phyloP scores from a whole-genome alignment of 2,113 vertebrate genomes.

The Aplodontia rufa region DNA sequence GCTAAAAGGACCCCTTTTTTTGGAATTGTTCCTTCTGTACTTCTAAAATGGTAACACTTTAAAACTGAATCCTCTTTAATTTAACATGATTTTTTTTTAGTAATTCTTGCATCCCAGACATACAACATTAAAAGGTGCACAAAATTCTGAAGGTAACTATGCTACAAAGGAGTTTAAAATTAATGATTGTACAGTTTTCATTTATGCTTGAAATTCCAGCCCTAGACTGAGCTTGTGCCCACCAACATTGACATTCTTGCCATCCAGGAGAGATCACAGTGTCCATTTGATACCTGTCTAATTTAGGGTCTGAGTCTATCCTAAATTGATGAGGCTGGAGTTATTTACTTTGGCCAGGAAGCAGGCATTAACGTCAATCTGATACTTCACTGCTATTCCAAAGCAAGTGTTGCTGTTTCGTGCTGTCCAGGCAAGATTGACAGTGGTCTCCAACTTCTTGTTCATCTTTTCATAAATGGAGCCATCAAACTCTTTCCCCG shows the following conservation, averaged over 20 bases:
- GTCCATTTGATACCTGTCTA: constrained; percentile 96
- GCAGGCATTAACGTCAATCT: constrained; percentile 95
- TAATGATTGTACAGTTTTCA: constrained; percentile 73
- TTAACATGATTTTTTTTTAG: constrained; percentile 84
- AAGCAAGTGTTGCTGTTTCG: constrained; percentile 99
- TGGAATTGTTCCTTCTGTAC: constrained; percentile 76
- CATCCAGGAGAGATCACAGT: constrained; percentile 95
- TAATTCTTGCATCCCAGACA: constrained; percentile 87
- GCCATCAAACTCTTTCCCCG: constrained; percentile 97
- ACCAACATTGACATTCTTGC: constrained; percentile 96
- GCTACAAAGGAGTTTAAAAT: constrained; percentile 86
- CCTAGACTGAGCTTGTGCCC: constrained; percentile 98
- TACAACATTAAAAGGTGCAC: constrained; percentile 89
- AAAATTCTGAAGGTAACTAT: constrained; percentile 91
- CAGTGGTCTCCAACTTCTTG: constrained; percentile 95
- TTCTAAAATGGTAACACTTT: constrained; percentile 80
- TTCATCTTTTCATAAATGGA: constrained; percentile 99
- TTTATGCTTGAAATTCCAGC: constrained; percentile 97
- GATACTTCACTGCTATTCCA: constrained; percentile 98
- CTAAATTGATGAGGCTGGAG: constrained; percentile 96
- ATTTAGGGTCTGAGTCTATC: constrained; percentile 97
- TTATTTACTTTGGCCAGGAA: constrained; percentile 99
- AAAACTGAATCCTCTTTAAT: constrained; percentile 88
- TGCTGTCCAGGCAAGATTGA: constrained; percentile 97
- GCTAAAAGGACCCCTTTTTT: constrained; percentile 58